phyloP scores from a whole-genome alignment of 2,113 vertebrate genomes.

The Callorhinus ursinus region DNA sequence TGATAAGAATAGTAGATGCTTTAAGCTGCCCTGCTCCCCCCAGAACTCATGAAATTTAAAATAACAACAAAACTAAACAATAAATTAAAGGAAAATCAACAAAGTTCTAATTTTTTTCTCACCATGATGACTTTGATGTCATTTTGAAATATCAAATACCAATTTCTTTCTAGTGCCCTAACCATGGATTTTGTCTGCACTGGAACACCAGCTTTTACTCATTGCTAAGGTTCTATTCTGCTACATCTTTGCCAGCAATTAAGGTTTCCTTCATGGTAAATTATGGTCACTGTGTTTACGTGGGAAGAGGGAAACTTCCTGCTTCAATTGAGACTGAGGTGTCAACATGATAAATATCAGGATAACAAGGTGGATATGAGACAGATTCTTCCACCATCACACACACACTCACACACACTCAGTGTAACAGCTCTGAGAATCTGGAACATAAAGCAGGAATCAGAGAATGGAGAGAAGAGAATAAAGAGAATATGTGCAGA shows the following conservation, averaged over 20 bases:
- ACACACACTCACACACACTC: neutral
- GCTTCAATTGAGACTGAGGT: slow-evolving; percentile 58
- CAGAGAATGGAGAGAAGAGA: neutral
- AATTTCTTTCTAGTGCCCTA: neutral
- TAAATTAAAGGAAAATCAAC: neutral
- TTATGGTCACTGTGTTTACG: slow-evolving; percentile 6
- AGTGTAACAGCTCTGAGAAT: neutral
- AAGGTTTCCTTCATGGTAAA: slow-evolving; percentile 17
- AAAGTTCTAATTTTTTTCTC: neutral
- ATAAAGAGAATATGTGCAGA: neutral
- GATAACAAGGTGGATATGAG: neutral
- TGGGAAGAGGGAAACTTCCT: slow-evolving; percentile 41
- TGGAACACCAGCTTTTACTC: neutral
- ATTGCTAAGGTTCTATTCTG: neutral
- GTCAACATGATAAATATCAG: slow-evolving; percentile 62
- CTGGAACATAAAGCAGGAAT: neutral
- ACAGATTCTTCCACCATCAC: neutral
- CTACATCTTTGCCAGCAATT: neutral
- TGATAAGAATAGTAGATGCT: neutral
- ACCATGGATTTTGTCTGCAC: neutral
- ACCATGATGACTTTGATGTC: neutral
- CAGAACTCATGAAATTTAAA: neutral
- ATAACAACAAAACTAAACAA: neutral
- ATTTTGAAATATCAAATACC: slow-evolving; percentile 18
- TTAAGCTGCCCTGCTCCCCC: neutral